Evolutionary conservation across 2,888 invertebrate genomes (phyloP), one percentile per base, ranked within the genome.

Genomic region (Apamea monoglypha): DNA sequence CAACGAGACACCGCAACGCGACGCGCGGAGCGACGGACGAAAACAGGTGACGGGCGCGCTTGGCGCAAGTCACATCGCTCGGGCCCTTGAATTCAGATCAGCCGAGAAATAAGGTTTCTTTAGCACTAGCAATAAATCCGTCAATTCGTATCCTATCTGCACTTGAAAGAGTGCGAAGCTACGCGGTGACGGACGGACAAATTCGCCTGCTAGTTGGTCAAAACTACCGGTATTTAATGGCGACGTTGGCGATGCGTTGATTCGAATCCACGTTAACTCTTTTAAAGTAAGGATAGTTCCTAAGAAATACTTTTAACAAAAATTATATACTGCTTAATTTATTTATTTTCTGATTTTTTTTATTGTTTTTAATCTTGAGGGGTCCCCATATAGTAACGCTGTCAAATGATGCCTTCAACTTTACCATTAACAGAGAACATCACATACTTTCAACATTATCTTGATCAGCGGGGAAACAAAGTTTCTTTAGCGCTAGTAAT

Each of bases 121-220:
- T 16, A 63, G 63, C 36, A 53, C 12, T 56, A 61, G 83, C 53
- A 86, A 86, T 86, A 86, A 83, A 86, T 83, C 80, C 29, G 7
- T 61, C 29, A 61, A 16, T 61, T 63, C 8, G 18, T 32, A 63
- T 63, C 8, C 18, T 32, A 32, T 32, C 18, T 8, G 18, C 29
- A 2, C 2, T 32, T 1, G 29, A 29, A 2, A 61, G 16, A 61
- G 16, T 29, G 29, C 59, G 14, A 16, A 59, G 12, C 59, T 14
- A n/a, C 6, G 59, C n/a, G 59, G 6, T 59, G 16, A 14, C 59
- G 29, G 29, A 59, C 59, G 59, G n/a, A n/a, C 6, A 29, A 32
- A 32, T 8, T 63, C 32, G 3, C 16, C 29, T 16, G 61, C 18
- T 63, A 18, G 29, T 61, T 61, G 29, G 14, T 61, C 61, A 29